Evolutionary conservation across 2,797 vertebrate species (phyloP), one percentile per base, ranked within the genome.

Genomic region (Aulostomus chinensis): DNA sequence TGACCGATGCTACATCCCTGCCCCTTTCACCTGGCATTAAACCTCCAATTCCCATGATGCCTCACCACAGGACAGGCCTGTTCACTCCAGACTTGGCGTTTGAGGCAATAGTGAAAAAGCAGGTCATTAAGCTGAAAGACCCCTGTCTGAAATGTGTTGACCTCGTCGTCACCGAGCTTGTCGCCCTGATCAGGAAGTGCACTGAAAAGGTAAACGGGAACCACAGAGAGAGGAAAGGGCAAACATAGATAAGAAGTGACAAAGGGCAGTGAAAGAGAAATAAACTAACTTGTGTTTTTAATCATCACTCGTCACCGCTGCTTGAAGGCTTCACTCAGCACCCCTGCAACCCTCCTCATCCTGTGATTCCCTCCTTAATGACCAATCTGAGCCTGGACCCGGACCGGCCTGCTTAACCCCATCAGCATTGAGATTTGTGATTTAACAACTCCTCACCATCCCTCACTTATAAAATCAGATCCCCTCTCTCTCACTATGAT

Each of bases 41-140:
- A 78, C 40, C 68, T 68, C 56, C 49, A 30, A 64, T 63, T 79
- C 75, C 79, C 75, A 62, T 48, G 61, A 84, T 79, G 67, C 83
- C 59, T 56, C 90, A 60, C 73, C 55, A 57, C 92, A 95, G 94
- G 92, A 95, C 93, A 74, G 94, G 94, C 83, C 91, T 96, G 86
- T 95, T 95, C 89, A 94, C 94, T 53, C 94, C 94, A 35, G 93
- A 94, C 89, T 46, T 95, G 93, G 94, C 94, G 49, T 95, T 96
- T 86, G 94, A 95, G 90, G 93, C 93, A 77, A 94, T 95, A 84
- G 94, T 95, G 93, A 96, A 94, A 94, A 94, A 94, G 86, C 94
- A 94, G 92, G 65, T 95, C 85, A 87, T 94, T 87, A 95, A 96
- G 83, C 92, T 96, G 80, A 95, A 94, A 93, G 93, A 94, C 74